Evolutionary conservation across 37 sponge, comb jelly and placozoan species (phyloP).

Genomic region (Ephydatia muelleri): DNA sequence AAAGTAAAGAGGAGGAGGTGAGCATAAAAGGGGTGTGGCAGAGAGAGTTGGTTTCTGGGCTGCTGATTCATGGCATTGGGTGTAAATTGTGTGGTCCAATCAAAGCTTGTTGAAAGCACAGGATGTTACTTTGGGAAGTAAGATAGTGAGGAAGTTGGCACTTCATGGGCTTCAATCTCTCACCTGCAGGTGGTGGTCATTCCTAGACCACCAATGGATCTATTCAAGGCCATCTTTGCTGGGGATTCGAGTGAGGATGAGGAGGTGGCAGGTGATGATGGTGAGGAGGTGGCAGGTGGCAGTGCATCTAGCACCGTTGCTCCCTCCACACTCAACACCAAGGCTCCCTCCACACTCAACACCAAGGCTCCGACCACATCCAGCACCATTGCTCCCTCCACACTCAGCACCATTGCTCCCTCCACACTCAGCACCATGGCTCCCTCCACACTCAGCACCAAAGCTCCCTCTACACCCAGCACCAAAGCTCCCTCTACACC

Average conservation of each 20-base stretch:
- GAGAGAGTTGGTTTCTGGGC: too few relatives aligned
- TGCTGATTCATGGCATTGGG: too few relatives aligned
- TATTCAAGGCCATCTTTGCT: slow-evolving; percentile 91
- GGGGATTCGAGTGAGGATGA: slow-evolving; percentile 69
- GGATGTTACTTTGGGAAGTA: neutral
- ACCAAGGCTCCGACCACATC: too few relatives aligned
- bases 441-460: too few relatives aligned
- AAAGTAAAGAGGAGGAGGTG: neutral
- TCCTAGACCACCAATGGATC: slow-evolving; percentile 77
- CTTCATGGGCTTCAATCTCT: neutral
- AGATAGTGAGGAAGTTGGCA: neutral
- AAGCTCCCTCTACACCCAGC: too few relatives aligned
- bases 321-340: neutral
- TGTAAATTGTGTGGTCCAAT: neutral
- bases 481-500: too few relatives aligned
- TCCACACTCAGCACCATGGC: neutral
- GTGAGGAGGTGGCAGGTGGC: neutral
- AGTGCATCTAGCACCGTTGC: neutral
- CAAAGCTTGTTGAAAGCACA: too few relatives aligned
- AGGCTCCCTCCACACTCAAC: too few relatives aligned
- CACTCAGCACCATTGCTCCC: neutral
- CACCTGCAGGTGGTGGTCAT: neutral
- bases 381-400: too few relatives aligned
- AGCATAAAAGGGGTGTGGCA: neutral
- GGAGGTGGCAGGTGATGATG: slow-evolving; percentile 36